Conservation (phyloP, 1,140 invertebrate species). For the Luehdorfia chinensis region DNA sequence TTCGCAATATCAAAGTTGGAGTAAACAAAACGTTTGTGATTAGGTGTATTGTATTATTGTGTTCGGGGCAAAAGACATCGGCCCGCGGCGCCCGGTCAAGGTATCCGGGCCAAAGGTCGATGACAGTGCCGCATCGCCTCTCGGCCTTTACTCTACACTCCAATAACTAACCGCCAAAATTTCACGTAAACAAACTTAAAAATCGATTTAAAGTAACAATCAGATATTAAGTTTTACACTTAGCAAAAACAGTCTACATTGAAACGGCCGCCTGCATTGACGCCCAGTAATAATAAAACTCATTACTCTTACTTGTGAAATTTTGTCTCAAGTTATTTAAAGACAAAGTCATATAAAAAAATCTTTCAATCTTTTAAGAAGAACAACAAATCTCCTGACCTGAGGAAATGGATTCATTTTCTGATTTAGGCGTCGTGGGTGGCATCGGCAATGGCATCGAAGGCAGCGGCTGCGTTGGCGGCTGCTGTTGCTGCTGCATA, state of each 20-base stretch:
- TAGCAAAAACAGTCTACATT: too few relatives aligned
- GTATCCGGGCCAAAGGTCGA: constrained; percentile 74
- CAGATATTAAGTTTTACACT: too few relatives aligned
- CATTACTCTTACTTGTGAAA: too few relatives aligned
- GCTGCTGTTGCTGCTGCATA: constrained; percentile 53
- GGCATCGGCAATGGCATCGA: constrained; percentile 72
- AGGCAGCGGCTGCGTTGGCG: constrained; percentile 68
- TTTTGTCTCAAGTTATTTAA: too few relatives aligned
- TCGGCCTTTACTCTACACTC: constrained; percentile 15
- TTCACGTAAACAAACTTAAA: constrained; percentile 19
- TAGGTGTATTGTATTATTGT: constrained; percentile 41
- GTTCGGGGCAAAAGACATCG: constrained; percentile 52
- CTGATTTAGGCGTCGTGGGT: constrained; percentile 74
- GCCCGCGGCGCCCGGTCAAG: constrained; percentile 64
- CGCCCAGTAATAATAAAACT: too few relatives aligned
- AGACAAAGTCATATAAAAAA: too few relatives aligned
- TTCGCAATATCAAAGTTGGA: constrained; percentile 25
- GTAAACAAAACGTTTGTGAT: constrained; percentile 66
- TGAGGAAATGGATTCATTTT: constrained; percentile 76
- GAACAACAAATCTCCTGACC: constrained; percentile 48
- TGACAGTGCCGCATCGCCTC: constrained; percentile 51
- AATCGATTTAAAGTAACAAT: background rate
- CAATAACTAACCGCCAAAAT: constrained; percentile 24
- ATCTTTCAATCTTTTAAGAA: too few relatives aligned
- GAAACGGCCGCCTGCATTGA: too few relatives aligned